Evolutionary conservation across 2,888 invertebrate genomes (phyloP), one percentile per base, ranked within the genome.

Genomic region (Piscicola geometra): DNA sequence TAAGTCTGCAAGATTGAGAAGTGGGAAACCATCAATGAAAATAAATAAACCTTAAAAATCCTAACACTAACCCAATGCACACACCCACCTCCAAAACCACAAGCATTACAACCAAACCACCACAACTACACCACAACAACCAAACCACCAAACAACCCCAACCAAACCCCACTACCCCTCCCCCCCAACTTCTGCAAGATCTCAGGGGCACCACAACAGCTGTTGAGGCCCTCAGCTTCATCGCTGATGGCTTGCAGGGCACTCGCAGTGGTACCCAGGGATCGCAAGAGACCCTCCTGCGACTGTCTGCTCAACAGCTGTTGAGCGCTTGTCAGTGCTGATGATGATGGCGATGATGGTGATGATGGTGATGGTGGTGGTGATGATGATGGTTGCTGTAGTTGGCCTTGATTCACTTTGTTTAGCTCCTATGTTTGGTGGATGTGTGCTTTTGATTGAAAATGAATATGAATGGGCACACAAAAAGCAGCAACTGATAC

Each of bases 201-300:
- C 5, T 56, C 60, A 56, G 21, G 60, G 25, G 60, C 60, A 25
- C 60, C 60, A 56, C 60, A 56, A n/a, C 60, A 56, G 25, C 60
- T n/a, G 3, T 5, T 3, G 15, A 56, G 25, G 25, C 12, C 60
- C n/a, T 56, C 60, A 21, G 60, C 60, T 25, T 56, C 60, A 56
- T 5, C n/a, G 60, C 25, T 18, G 25, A 56, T 56, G 60, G 60
- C 60, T 21, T 56, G 21, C 3, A 56, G 60, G n/a, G 60, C 60
- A 25, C 15, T 21, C n/a, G 21, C 60, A 3, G n/a, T 21, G n/a
- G 60, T 21, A 3, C 12, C 3, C n/a, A 56, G n/a, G 3, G 60
- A 56, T n/a, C 60, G 9, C 60, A 56, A n/a, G 15, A 56, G n/a
- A n/a, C 60, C 60, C 60, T 56, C 60, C 21, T 56, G 25, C n/a